Evolutionary conservation across 2,113 vertebrate species (phyloP).

Genomic region (Phasianus colchicus): DNA sequence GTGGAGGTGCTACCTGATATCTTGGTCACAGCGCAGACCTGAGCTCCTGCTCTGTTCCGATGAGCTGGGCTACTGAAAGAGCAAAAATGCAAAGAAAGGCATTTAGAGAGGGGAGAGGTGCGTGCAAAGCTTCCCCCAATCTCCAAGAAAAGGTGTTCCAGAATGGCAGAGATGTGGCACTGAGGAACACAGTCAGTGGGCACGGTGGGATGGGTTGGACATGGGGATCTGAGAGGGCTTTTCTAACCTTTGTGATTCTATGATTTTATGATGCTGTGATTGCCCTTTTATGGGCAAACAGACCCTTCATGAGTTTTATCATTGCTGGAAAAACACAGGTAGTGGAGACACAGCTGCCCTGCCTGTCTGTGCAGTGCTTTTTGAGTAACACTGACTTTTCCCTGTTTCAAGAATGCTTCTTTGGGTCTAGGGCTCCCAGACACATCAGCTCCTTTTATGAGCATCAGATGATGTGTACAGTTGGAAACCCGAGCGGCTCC

Average conservation of each 20-base stretch:
- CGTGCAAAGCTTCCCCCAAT: neutral
- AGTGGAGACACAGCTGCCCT: neutral
- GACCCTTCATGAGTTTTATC: constrained; percentile 30
- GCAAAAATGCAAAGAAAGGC: constrained; percentile 22
- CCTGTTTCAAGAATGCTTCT: neutral
- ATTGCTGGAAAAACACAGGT: neutral
- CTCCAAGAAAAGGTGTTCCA: neutral
- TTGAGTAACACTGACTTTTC: neutral
- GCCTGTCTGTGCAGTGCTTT: neutral
- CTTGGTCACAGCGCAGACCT: constrained; percentile 49
- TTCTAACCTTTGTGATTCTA: too few relatives aligned
- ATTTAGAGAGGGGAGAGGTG: neutral
- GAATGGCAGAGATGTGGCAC: too few relatives aligned
- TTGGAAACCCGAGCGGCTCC: neutral
- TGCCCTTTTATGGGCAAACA: constrained; percentile 47
- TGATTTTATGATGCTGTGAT: too few relatives aligned
- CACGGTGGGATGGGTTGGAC: too few relatives aligned
- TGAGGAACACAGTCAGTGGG: too few relatives aligned
- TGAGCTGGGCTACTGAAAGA: constrained; percentile 40
- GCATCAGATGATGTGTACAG: constrained; percentile 52
- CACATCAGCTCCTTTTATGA: constrained; percentile 56
- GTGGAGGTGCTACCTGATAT: constrained; percentile 65
- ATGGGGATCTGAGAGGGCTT: too few relatives aligned
- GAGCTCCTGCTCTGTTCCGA: neutral
- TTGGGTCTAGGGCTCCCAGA: constrained; percentile 60